Base-by-base conservation (phyloP, 37 sponge, comb jelly and placozoan genomes). In the Hexactinellida sp. region DNA sequence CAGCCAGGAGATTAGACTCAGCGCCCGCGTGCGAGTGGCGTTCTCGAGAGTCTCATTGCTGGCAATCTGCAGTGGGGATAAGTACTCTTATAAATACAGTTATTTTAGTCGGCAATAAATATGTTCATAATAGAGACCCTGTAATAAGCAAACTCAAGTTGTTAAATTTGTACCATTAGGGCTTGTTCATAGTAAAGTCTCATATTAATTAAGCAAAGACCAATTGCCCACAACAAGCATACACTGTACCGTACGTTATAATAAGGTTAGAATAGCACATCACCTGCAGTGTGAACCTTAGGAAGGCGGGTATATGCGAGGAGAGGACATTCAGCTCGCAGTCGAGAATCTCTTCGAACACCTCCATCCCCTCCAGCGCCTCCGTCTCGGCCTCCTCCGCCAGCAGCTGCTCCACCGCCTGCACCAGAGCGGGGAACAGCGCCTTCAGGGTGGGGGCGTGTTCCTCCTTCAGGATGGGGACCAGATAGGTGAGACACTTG, bases 331-430 rank as follows among this genome's bases (percentile, higher is more conserved):
- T 87, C 3, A 98, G 90, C 36, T 98, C 96, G 84, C 92, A 91
- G 54, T 98, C 99, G 34, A 93, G 82, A 51, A 98, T 84, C 63
- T 95, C 92, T 83, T 98, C 99, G 90, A 98, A 98, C 86, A 98
- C 84, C 54, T 98, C 99, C 94, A 98, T 92, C 21, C 93, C 96
- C n/a, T 95, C 94, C 82, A 90, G 91, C 0, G 99, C 99, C 21
- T 94, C 86, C 36, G 92, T 93, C 93, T 96, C 93, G 86, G 91
- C 92, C 84, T 92, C 92, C 24, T 84, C 55, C 0, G 30, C 37
- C 1, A 91, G 84, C 37, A 94, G 84, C 16, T 34, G 36, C 76
- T 83, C 83, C 32, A 89, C 91, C 3, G 82, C 13, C 83, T 91
- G 86, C 1, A 89, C 83, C 51, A 63, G 76, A n/a, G 30, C 3